A percentile compares a stretch with the other conserved stretches of the same genome.
Conservation (phyloP, 1,140 invertebrate species). For the Drosophila arizonae region DNA sequence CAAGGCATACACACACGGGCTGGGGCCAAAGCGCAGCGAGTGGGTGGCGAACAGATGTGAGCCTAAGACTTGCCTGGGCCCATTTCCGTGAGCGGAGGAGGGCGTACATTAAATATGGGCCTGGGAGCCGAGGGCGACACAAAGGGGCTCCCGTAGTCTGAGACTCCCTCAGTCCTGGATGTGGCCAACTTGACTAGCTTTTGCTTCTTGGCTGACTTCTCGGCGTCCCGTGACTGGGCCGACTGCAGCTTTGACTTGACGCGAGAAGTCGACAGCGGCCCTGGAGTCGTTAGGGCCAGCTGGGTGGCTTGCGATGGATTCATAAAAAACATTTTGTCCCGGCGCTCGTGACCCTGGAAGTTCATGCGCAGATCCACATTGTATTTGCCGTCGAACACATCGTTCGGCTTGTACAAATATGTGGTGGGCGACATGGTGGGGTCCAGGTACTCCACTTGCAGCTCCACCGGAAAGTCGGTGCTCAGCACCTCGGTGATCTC, state of each 20-base stretch:
- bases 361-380: slow-evolving; percentile 38
- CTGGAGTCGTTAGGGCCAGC: slow-evolving; percentile 12
- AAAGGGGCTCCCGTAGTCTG: neutral
- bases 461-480: slow-evolving; percentile 61
- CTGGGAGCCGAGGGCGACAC: slow-evolving; percentile 2
- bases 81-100: neutral
- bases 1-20: neutral
- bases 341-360: slow-evolving; percentile 47
- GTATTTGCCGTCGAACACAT: slow-evolving; percentile 38
- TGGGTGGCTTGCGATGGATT: slow-evolving; percentile 51
- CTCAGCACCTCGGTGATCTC: slow-evolving; percentile 65
- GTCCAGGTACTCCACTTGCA: slow-evolving; percentile 59
- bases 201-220: neutral
- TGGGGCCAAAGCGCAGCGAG: neutral
- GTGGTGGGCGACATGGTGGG: slow-evolving; percentile 53
- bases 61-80: neutral
- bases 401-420: slow-evolving; percentile 55
- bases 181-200: neutral
- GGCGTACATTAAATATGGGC: slow-evolving; percentile 39
- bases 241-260: neutral
- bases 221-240: neutral
- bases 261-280: neutral
- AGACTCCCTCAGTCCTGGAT: neutral
- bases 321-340: slow-evolving; percentile 66
- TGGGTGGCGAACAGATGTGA: neutral